Conservation (phyloP, 2,797 vertebrate genomes). For the Lutjanus argentimaculatus region DNA sequence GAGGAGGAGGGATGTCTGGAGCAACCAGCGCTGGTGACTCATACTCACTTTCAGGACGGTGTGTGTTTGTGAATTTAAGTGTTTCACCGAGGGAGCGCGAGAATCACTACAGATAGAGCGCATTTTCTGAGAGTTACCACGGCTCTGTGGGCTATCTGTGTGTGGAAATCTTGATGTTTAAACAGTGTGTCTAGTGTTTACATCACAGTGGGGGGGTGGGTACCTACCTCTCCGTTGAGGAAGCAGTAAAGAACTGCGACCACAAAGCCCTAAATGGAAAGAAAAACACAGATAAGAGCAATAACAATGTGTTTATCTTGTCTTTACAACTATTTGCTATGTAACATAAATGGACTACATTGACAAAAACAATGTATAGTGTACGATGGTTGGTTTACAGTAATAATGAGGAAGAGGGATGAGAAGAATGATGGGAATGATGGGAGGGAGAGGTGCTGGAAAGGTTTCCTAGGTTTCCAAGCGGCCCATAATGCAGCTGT, state of each 20-base stretch:
- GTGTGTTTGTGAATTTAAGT: conserved; percentile 44
- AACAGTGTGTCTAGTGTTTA: conserved; percentile 55
- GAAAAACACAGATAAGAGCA: conserved; percentile 47
- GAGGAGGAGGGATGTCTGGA: conserved; percentile 16
- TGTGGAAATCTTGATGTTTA: conserved; percentile 24
- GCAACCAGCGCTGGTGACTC: conserved; percentile 50
- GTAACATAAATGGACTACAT: neutral
- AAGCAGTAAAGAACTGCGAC: conserved; percentile 98
- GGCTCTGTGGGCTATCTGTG: conserved; percentile 12
- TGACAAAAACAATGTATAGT: neutral
- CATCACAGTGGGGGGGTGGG: conserved; percentile 7
- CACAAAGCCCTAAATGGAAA: conserved; percentile 91
- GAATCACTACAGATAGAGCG: conserved; percentile 31
- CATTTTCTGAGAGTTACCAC: conserved; percentile 30
- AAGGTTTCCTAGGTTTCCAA: conserved; percentile 37
- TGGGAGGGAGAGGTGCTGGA: conserved; percentile 6
- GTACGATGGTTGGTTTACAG: neutral
- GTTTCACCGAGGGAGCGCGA: neutral
- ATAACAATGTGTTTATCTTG: conserved; percentile 10
- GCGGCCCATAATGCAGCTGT: conserved; percentile 25
- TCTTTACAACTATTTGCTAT: conserved; percentile 3
- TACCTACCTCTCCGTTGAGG: conserved; percentile 89
- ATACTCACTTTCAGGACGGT: conserved; percentile 31
- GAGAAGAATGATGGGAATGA: conserved; percentile 22
- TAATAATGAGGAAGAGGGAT: conserved; percentile 2